Evolutionary conservation across 2,797 vertebrate species (phyloP), one percentile per base, ranked within the genome.

Genomic region (Sarcoramphus papa): DNA sequence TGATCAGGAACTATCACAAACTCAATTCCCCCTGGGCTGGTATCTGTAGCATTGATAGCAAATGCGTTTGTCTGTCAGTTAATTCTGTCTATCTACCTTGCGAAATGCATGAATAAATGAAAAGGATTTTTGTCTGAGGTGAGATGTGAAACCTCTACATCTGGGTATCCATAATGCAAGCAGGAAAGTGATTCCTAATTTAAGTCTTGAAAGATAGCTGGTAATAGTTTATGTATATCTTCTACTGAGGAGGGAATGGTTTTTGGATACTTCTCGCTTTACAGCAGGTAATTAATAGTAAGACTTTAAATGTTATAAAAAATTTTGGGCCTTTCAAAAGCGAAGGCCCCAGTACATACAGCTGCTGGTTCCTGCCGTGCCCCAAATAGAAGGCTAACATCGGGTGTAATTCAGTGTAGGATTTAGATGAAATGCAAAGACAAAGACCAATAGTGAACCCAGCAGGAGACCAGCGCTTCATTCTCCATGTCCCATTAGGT

Each of bases 301-400:
- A 22, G 23, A 35, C 9, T 60, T 50, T 3, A 43, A 53, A 30
- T 18, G 7, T 28, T 33, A 50, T 5, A 50, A 69, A 54, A 30
- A 30, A 14, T 10, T 13, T 4, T 5, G 14, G 0, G 1, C 23
- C 15, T 67, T 69, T 17, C 15, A 41, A 8, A 40, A 79, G n/a
- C 15, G 1, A 56, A 84, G 18, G 9, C 4, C 6, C 15, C 12
- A 14, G 37, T 12, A 9, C 0, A 1, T 20, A 5, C 10, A 28
- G 45, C 37, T 83, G 59, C 24, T 41, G 24, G 18, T 20, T 78
- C 60, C 40, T 80, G 23, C 14, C 4, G 24, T 60, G 79, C 40
- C 73, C 76, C 74, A 74, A 6, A 70, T 45, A 70, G 16, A 59
- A 85, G 10, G 30, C 5, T 64, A 50, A 22, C 27, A 6, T 14